phyloP scores from a whole-genome alignment of 2,113 vertebrate species.

The Ceratotherium simum region DNA sequence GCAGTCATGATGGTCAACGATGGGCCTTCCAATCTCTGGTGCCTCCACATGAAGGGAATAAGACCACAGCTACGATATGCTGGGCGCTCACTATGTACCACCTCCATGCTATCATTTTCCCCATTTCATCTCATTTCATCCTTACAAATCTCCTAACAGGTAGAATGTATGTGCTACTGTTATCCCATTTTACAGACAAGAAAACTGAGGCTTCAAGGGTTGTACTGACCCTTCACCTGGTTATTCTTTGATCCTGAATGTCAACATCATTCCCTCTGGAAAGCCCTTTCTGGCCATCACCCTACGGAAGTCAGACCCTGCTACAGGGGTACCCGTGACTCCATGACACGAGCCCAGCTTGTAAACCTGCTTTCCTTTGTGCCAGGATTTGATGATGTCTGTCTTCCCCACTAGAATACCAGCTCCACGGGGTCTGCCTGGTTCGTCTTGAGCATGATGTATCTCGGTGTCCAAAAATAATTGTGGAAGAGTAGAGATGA shows the following conservation, averaged over 20 bases:
- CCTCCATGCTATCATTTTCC: neutral
- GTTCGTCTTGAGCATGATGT: no score
- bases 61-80: rapidly evolving
- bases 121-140: neutral
- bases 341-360: neutral
- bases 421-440: neutral
- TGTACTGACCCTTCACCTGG: neutral
- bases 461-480: neutral
- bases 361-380: no score
- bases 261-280: neutral
- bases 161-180: neutral
- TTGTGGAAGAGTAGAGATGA: neutral
- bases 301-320: neutral
- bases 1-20: neutral
- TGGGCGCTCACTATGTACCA: neutral
- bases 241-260: neutral
- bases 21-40: neutral
- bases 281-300: neutral
- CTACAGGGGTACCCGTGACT: neutral
- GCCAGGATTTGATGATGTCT: neutral
- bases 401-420: neutral
- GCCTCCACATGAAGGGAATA: neutral
- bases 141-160: neutral
- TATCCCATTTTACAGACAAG: neutral
- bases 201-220: neutral